A percentile compares a stretch with the other conserved stretches of the same genome.
phyloP scores from a whole-genome alignment of 2,888 invertebrate genomes.

The Philereme transversata region DNA sequence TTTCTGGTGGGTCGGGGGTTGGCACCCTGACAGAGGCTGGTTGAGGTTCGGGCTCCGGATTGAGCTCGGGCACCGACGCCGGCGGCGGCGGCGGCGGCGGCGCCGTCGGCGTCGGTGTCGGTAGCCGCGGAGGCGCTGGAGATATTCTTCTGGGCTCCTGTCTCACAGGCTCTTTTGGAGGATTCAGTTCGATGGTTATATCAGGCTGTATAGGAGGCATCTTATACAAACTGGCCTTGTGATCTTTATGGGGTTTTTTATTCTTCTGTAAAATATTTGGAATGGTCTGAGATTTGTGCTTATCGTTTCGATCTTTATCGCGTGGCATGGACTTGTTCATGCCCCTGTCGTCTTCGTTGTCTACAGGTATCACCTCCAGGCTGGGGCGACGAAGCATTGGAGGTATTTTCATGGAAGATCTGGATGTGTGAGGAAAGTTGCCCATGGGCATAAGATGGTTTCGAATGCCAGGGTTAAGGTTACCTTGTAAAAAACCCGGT shows the following conservation, averaged over 20 bases:
- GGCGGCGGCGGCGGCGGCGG: conserved; percentile 49
- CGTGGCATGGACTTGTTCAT: conserved; percentile 65
- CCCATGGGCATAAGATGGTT: conserved; percentile 81
- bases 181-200: conserved; percentile 85
- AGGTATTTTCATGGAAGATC: conserved; percentile 84
- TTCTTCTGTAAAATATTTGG: conserved; percentile 78
- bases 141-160: conserved; percentile 43
- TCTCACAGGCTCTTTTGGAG: conserved; percentile 67
- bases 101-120: conserved; percentile 52
- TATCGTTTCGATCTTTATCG: conserved; percentile 73
- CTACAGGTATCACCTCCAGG: conserved; percentile 80
- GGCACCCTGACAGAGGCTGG: conserved; percentile 50
- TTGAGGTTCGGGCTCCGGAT: conserved; percentile 48
- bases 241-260: conserved; percentile 74
- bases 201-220: conserved; percentile 82
- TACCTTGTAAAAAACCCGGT: conserved; percentile 69
- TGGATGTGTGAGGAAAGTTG: conserved; percentile 84
- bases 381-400: conserved; percentile 84
- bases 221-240: conserved; percentile 73
- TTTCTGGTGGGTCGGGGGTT: conserved; percentile 57
- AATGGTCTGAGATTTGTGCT: conserved; percentile 79
- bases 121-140: conserved; percentile 41
- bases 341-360: conserved; percentile 76
- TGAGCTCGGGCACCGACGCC: conserved; percentile 43
- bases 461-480: conserved; percentile 64